These are phyloP conservation scores for Amiota communis DNA, from an alignment of 2,888 invertebrate species.

Conservation along the genomic window DNA sequence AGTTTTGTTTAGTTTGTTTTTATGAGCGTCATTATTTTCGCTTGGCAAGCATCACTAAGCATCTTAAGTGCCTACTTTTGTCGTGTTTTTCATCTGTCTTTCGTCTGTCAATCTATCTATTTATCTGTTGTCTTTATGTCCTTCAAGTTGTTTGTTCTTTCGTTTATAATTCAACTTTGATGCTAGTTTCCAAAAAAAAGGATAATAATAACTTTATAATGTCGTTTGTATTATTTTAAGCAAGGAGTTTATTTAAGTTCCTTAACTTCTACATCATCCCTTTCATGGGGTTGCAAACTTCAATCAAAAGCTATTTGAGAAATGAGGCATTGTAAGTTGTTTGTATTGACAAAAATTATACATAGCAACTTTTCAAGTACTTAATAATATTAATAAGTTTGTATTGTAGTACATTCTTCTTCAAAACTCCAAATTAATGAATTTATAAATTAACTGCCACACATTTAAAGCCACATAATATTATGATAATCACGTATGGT, in stretches of 20 bases:
- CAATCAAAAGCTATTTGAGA: background rate
- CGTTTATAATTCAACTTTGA: slow-evolving; percentile 63
- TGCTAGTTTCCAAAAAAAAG: slow-evolving; percentile 46
- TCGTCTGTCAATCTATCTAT: slow-evolving; percentile 27
- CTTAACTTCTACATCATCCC: no score
- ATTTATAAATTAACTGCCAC: no score
- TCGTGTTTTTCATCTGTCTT: slow-evolving; percentile 18
- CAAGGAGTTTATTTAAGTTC: background rate
- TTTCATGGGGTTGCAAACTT: background rate
- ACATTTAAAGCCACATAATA: no score
- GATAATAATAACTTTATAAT: slow-evolving; percentile 48
- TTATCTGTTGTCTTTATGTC: slow-evolving; percentile 9
- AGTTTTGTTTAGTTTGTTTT: slow-evolving; percentile 64
- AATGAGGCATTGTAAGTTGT: no score
- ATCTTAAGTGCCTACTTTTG: slow-evolving; percentile 57
- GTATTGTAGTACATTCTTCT: no score
- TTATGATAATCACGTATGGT: no score
- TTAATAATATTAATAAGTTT: no score
- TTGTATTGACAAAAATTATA: no score
- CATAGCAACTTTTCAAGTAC: no score
- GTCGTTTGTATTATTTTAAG: slow-evolving; percentile 14
- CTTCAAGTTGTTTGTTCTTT: slow-evolving; percentile 39
- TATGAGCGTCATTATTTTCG: slow-evolving; percentile 66
- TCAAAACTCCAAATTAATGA: no score
- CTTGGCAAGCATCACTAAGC: slow-evolving; percentile 63